Conservation (phyloP, 2,797 vertebrate species). For the Vireo griseus region DNA sequence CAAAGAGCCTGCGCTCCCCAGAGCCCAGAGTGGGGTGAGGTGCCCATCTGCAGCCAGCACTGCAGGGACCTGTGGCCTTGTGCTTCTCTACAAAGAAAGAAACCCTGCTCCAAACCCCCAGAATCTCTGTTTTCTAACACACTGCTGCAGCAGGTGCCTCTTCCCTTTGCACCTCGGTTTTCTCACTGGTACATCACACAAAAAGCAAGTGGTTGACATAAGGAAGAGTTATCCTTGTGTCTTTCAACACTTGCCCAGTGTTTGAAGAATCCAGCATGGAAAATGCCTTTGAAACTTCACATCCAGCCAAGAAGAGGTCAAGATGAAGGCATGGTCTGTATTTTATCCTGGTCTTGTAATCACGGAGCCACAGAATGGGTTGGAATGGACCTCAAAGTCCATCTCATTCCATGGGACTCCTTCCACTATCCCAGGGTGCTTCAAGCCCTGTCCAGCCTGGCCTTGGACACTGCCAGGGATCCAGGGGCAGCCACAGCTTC, state of each 20-base stretch:
- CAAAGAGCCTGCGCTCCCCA: background rate
- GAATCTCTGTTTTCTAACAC: background rate
- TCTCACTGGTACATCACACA: rapidly evolving
- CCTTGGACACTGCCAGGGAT: background rate
- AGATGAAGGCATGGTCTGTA: background rate
- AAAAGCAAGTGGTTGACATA: background rate
- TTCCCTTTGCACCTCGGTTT: background rate
- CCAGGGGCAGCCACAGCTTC: background rate
- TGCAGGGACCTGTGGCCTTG: background rate
- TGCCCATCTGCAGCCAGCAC: background rate
- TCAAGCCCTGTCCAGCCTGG: rapidly evolving
- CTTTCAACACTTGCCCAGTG: background rate
- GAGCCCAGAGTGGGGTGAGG: background rate
- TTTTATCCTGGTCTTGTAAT: background rate
- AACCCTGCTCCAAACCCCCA: background rate
- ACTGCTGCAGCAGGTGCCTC: background rate
- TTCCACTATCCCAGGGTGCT: rapidly evolving
- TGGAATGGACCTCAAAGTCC: background rate
- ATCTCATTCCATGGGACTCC: background rate
- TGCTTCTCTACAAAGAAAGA: background rate
- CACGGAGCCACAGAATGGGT: background rate
- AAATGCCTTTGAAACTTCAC: background rate
- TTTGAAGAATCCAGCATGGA: background rate
- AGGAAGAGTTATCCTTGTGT: background rate
- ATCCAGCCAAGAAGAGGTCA: background rate